Evolutionary conservation across 2,113 vertebrate species (phyloP).

Genomic region (Mus musculus): DNA sequence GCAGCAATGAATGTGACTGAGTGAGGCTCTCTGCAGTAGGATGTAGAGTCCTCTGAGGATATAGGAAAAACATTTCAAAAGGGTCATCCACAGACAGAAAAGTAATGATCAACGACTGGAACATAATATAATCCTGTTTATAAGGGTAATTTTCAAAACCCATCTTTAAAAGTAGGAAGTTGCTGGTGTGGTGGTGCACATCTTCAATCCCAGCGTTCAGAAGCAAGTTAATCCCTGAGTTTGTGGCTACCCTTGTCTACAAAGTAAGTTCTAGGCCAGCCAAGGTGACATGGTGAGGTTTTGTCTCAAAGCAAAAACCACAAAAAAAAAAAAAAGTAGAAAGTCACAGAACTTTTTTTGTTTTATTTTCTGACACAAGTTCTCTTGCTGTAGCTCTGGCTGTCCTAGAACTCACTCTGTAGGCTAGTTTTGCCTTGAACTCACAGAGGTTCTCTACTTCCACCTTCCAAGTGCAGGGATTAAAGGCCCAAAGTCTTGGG

Average conservation of each 20-base stretch:
- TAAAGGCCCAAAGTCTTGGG: not conserved
- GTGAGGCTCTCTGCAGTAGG: not conserved
- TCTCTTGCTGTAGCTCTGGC: not conserved
- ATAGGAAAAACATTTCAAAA: constrained; percentile 38
- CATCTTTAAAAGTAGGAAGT: constrained; percentile 44
- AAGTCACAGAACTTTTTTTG: not conserved
- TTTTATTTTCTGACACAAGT: not conserved
- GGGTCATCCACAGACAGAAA: not conserved
- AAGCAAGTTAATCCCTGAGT: not conserved
- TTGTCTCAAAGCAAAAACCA: not conserved
- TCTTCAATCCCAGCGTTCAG: not conserved
- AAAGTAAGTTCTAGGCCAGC: not conserved
- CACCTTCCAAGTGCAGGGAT: not conserved
- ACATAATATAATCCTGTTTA: not conserved
- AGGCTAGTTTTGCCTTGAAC: not conserved
- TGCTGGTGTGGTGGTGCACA: not conserved
- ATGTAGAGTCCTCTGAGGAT: not conserved
- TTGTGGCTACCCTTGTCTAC: not conserved
- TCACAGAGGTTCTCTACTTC: not conserved
- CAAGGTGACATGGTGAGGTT: not conserved
- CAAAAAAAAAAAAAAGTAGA: not conserved
- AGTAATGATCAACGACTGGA: not conserved
- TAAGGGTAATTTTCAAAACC: constrained; percentile 30
- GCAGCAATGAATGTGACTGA: not conserved
- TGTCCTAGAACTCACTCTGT: not conserved